Conservation (phyloP, 37 sponge, comb jelly and placozoan genomes). For the Mnemiopsis leidyi region DNA sequence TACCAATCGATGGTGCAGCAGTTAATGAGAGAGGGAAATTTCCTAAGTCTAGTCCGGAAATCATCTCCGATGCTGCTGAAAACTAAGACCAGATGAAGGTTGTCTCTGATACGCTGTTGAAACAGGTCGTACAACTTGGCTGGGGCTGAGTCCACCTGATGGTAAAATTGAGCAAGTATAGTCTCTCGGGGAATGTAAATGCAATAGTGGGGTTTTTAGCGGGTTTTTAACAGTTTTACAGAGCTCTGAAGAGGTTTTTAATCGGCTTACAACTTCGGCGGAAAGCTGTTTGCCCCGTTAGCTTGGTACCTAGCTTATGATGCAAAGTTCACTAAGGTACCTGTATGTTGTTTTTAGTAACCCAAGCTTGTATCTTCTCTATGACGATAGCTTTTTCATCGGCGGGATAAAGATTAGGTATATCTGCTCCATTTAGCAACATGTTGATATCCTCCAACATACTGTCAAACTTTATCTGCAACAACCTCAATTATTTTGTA, state of each 20-base stretch:
- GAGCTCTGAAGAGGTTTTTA: no score
- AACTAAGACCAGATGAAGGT: constrained; percentile 40
- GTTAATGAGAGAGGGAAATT: constrained; percentile 57
- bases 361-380: constrained; percentile 90
- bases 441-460: constrained; percentile 98
- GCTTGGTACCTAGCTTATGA: no score
- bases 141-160: constrained; percentile 14
- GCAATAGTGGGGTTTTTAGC: background rate
- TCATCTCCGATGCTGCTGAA: constrained; percentile 55
- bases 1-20: constrained; percentile 65
- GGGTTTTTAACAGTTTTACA: no score
- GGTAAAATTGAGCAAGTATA: background rate
- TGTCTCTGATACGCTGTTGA: constrained; percentile 64
- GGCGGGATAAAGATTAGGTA: constrained; percentile 91
- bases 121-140: constrained; percentile 33
- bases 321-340: no score
- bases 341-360: constrained; percentile 30
- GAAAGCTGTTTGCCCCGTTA: no score
- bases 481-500: background rate
- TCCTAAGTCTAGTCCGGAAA: constrained; percentile 52
- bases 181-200: background rate
- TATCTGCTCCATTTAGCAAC: constrained; percentile 97
- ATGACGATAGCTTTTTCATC: constrained; percentile 96
- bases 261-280: no score
- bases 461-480: constrained; percentile 95